These are phyloP conservation scores for Glaucopsyche alexis DNA, from an alignment of 2,888 invertebrate genomes.

Conservation along the genomic window DNA sequence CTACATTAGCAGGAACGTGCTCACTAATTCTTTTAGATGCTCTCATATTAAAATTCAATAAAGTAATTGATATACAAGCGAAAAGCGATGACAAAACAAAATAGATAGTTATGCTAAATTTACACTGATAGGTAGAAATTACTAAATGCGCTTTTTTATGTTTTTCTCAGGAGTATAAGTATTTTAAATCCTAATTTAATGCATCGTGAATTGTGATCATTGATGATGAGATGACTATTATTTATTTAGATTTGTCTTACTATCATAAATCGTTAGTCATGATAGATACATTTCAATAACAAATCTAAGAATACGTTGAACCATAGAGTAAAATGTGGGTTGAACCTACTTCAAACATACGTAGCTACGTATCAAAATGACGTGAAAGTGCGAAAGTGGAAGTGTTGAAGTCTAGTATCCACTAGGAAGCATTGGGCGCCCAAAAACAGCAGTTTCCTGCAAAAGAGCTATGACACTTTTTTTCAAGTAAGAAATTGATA, in stretches of 20 bases:
- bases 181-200: too few species aligned
- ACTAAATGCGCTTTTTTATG: too few species aligned
- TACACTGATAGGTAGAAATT: too few species aligned
- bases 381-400: conserved; percentile 1
- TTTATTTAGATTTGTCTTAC: background rate
- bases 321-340: background rate
- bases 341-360: background rate
- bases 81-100: background rate
- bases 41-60: background rate
- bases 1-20: background rate
- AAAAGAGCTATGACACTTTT: too few species aligned
- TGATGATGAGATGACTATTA: too few species aligned
- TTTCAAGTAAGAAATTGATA: too few species aligned
- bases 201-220: too few species aligned
- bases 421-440: too few species aligned
- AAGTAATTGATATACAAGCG: background rate
- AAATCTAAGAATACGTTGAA: background rate
- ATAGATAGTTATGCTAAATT: background rate
- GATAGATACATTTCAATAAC: background rate
- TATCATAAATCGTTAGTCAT: background rate
- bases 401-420: background rate
- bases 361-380: background rate
- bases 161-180: too few species aligned
- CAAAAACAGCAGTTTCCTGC: too few species aligned
- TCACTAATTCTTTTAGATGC: background rate